These are phyloP conservation scores for Drosophila ambigua DNA, from an alignment of 1,140 invertebrate species.

Conservation along the genomic window DNA sequence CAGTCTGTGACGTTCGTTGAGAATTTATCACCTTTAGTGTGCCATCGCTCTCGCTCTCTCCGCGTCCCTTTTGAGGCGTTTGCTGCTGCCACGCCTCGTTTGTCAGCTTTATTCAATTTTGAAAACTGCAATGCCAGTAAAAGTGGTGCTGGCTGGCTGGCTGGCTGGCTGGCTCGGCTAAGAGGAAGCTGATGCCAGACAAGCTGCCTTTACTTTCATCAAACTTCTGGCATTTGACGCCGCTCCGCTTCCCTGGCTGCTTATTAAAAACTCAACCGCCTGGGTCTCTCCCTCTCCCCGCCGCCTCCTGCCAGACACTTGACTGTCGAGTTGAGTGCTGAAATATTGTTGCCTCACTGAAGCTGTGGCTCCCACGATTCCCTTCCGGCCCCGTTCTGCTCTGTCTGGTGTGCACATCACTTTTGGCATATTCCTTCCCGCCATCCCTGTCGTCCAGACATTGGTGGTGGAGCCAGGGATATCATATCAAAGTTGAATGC, in stretches of 20 bases:
- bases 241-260: slow-evolving; percentile 31
- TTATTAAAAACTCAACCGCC: slow-evolving; percentile 68
- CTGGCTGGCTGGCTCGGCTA: background rate
- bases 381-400: slow-evolving; percentile 26
- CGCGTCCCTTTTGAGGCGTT: background rate
- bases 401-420: slow-evolving; percentile 36
- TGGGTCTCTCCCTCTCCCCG: background rate
- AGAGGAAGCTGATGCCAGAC: background rate
- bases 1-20: slow-evolving; percentile 29
- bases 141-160: background rate
- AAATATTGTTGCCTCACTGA: slow-evolving; percentile 54
- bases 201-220: slow-evolving; percentile 57
- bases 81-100: slow-evolving; percentile 28
- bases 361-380: slow-evolving; percentile 2
- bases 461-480: slow-evolving; percentile 13
- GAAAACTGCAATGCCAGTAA: slow-evolving; percentile 36
- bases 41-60: background rate
- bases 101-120: slow-evolving; percentile 67
- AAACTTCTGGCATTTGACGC: slow-evolving; percentile 60
- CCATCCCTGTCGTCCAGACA: background rate
- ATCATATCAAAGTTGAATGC: slow-evolving; percentile 43
- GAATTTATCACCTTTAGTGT: slow-evolving; percentile 63
- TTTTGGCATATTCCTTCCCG: slow-evolving; percentile 19
- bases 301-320: slow-evolving; percentile 29
- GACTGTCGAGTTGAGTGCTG: slow-evolving; percentile 49